Conservation (phyloP, 2,888 invertebrate genomes). For the Polymixis flavicincta region DNA sequence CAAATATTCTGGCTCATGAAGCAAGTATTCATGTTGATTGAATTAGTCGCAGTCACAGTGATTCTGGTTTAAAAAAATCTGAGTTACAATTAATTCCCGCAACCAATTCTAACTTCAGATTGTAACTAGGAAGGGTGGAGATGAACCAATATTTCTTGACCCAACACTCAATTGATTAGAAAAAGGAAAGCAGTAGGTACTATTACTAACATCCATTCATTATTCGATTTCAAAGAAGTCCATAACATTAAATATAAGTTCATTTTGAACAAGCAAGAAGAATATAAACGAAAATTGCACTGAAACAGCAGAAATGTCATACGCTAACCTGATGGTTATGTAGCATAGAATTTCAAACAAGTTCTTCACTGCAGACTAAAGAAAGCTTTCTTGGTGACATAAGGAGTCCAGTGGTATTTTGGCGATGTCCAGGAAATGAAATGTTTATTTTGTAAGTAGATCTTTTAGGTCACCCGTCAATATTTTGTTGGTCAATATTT, state of each 20-base stretch:
- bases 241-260: too few species aligned
- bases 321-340: background rate
- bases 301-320: background rate
- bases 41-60: slow-evolving; percentile 49
- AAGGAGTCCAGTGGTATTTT: background rate
- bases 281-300: background rate
- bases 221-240: background rate
- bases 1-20: slow-evolving; percentile 52
- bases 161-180: background rate
- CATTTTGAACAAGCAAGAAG: too few species aligned
- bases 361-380: background rate
- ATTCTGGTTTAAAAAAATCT: slow-evolving; percentile 17
- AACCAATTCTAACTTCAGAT: background rate
- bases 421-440: too few species aligned
- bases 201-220: background rate
- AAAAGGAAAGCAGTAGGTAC: background rate
- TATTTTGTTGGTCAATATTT: too few species aligned
- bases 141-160: slow-evolving; percentile 1
- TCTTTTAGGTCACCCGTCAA: too few species aligned
- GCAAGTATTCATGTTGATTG: slow-evolving; percentile 49
- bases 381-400: too few species aligned
- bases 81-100: background rate
- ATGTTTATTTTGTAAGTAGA: too few species aligned
- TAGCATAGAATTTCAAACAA: too few species aligned
- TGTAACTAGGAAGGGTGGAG: background rate